Conservation (phyloP, 2,888 invertebrate genomes). For the Nephrotoma guestfalica region DNA sequence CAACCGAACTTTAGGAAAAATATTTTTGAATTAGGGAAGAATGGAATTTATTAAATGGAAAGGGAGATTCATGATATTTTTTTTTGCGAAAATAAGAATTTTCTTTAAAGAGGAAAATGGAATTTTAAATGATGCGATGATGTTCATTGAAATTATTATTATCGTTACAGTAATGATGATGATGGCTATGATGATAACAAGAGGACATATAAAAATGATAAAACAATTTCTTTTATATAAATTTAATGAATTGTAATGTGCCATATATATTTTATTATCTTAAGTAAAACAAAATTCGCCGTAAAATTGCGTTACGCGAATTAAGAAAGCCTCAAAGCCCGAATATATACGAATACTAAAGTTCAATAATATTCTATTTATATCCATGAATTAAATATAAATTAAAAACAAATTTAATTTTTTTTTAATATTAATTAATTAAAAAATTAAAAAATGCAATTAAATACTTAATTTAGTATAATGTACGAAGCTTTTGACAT, state of each 20-base stretch:
- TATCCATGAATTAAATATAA: not conserved
- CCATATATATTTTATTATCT: not conserved
- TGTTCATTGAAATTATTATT: conserved; percentile 3
- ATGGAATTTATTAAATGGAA: not conserved
- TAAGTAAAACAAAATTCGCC: not conserved
- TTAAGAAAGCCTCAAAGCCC: too few relatives aligned
- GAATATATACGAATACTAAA: not conserved
- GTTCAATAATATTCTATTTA: not conserved
- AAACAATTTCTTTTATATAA: not conserved
- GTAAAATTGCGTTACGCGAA: not conserved
- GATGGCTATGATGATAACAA: not conserved
- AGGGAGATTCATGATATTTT: not conserved
- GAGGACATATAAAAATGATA: conserved; percentile 1
- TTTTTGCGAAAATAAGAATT: not conserved
- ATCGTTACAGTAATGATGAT: not conserved
- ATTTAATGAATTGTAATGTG: not conserved
- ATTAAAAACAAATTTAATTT: not conserved
- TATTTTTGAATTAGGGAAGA: not conserved
- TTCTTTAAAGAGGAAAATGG: not conserved
- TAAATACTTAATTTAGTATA: not conserved
- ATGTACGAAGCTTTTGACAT: not conserved
- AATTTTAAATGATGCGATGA: conserved; percentile 4
- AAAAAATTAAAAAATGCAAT: not conserved
- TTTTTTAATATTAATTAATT: not conserved
- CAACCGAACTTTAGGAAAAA: not conserved